Conservation (phyloP, 2,113 vertebrate species). For the Sitta europaea region DNA sequence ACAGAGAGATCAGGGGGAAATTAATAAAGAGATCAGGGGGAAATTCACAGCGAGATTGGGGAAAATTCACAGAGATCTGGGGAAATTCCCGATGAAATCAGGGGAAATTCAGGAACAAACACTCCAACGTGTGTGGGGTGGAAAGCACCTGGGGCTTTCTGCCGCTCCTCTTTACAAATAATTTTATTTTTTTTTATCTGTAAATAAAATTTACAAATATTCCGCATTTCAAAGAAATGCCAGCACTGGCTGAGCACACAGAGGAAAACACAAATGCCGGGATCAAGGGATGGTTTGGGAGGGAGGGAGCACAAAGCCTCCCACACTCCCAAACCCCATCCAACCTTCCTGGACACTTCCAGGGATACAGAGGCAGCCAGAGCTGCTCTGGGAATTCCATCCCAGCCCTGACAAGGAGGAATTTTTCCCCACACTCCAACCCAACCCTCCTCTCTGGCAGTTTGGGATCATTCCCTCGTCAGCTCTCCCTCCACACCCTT, state of each 20-base stretch:
- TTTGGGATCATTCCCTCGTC: background rate
- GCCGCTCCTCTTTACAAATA: fast-evolving
- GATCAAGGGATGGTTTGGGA: no score
- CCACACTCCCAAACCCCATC: fast-evolving
- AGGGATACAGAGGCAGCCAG: background rate
- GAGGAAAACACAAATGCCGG: background rate
- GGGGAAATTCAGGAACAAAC: fast-evolving
- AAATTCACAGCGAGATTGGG: no score
- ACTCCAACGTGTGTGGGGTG: fast-evolving
- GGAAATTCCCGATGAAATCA: no score
- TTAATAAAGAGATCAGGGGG: no score
- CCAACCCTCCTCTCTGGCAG: no score
- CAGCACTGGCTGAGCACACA: background rate
- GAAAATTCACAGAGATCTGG: no score
- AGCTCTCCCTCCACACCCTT: fast-evolving
- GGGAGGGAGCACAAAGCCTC: no score
- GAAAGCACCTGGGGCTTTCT: background rate
- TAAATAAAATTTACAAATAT: no score
- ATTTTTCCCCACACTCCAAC: fast-evolving
- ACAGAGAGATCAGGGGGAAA: no score
- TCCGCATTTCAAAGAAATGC: fast-evolving
- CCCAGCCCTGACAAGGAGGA: background rate
- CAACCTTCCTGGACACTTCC: background rate
- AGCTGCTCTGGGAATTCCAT: background rate
- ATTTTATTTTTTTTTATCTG: no score